Evolutionary conservation across 2,888 invertebrate species (phyloP).

Genomic region (Tubiluchus corallicola): DNA sequence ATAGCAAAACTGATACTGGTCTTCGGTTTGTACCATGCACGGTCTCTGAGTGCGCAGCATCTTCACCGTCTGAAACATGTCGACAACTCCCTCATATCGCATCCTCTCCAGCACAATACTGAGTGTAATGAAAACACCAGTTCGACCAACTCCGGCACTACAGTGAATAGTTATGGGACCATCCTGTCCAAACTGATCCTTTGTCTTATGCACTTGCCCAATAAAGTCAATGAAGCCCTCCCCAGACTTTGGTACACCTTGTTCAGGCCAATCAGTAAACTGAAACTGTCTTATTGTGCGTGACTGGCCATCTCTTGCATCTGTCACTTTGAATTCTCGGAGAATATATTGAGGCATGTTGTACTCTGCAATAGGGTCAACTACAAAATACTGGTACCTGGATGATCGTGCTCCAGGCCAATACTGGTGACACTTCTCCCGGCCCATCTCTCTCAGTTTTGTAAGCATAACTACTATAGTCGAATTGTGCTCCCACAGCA

Average conservation of each 20-base stretch:
- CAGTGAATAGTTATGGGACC: slow-evolving; percentile 98
- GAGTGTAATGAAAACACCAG: slow-evolving; percentile 93
- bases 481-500: slow-evolving; percentile 99
- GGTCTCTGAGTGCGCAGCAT: slow-evolving; percentile 93
- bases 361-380: slow-evolving; percentile 97
- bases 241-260: slow-evolving; percentile 81
- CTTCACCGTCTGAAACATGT: slow-evolving; percentile 97
- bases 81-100: slow-evolving; percentile 96
- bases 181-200: slow-evolving; percentile 98
- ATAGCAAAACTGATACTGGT: slow-evolving; percentile 99
- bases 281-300: slow-evolving; percentile 89
- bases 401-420: slow-evolving; percentile 97
- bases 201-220: slow-evolving; percentile 97
- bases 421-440: slow-evolving; percentile 97
- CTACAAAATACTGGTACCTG: slow-evolving; percentile 91
- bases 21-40: slow-evolving; percentile 98
- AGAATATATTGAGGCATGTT: slow-evolving; percentile 99
- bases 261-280: slow-evolving; percentile 54
- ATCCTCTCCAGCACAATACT: slow-evolving; percentile 95
- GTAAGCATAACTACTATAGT: slow-evolving; percentile 98
- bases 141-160: slow-evolving; percentile 94
- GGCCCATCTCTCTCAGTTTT: slow-evolving; percentile 89
- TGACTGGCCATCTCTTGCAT: slow-evolving; percentile 88
- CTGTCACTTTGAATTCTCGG: slow-evolving; percentile 89
- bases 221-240: slow-evolving; percentile 99